Evolutionary conservation across 2,113 vertebrate species (phyloP).

Genomic region (Ellobius talpinus): DNA sequence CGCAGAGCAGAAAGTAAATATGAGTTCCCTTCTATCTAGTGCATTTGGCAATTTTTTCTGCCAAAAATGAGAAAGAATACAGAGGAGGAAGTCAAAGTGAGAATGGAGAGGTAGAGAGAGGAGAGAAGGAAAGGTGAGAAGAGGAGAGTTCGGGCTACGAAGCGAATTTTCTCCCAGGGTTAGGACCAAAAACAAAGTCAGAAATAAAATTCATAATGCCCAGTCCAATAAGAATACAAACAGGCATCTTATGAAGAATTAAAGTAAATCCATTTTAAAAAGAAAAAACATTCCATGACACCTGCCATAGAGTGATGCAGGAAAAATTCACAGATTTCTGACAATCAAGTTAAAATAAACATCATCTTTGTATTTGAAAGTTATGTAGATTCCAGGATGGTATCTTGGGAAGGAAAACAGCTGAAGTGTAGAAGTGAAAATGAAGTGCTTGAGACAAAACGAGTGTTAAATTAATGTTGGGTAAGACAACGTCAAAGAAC

Average conservation of each 20-base stretch:
- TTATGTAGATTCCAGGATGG: neutral
- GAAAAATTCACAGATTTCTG: neutral
- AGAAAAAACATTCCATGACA: neutral
- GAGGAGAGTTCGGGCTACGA: neutral
- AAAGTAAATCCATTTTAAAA: neutral
- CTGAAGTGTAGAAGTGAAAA: neutral
- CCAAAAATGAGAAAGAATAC: conserved; percentile 30
- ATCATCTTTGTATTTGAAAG: fast-evolving
- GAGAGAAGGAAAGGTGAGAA: neutral
- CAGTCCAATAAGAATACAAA: neutral
- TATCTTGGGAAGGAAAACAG: neutral
- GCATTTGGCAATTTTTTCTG: neutral
- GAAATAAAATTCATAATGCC: neutral
- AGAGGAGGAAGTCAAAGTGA: conserved; percentile 23
- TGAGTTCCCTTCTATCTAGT: conserved; percentile 44
- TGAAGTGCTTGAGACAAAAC: neutral
- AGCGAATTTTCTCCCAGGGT: neutral
- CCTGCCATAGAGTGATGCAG: neutral
- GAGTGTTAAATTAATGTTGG: fast-evolving
- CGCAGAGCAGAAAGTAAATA: conserved; percentile 59
- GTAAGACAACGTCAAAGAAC: neutral
- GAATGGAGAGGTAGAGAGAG: fast-evolving
- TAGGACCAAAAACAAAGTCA: neutral
- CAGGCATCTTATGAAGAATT: neutral
- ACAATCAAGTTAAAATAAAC: neutral